A percentile compares a stretch with the other conserved stretches of the same genome.
Evolutionary conservation across 2,113 vertebrate species (phyloP).

Genomic region (Zapornia atra): DNA sequence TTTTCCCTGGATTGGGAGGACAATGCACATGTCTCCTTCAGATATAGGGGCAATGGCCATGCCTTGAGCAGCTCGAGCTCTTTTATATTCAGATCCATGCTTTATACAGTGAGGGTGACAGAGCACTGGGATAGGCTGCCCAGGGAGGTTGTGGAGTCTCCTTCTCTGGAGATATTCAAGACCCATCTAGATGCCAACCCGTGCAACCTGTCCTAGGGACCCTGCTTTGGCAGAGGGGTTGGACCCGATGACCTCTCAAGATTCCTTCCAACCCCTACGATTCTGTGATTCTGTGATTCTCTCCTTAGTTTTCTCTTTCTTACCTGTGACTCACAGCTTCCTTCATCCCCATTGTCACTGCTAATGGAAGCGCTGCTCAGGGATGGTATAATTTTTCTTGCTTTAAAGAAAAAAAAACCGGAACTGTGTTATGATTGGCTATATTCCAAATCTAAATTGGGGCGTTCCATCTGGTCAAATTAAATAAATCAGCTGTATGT

Average conservation of each 20-base stretch:
- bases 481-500: not conserved
- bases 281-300: no score
- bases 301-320: not conserved
- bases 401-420: not conserved
- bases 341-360: not conserved
- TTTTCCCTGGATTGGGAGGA: not conserved
- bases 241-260: no score
- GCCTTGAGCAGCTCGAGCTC: not conserved
- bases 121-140: no score
- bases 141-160: no score
- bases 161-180: no score
- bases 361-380: not conserved
- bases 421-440: accelerated
- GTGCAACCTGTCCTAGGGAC: no score
- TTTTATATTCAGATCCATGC: not conserved
- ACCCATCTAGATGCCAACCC: no score
- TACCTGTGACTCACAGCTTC: not conserved
- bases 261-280: no score
- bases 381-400: not conserved
- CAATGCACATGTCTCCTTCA: no score
- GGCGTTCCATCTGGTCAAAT: not conserved
- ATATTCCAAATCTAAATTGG: not conserved
- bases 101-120: not conserved
- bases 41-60: not conserved
- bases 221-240: no score